phyloP scores from a whole-genome alignment of 2,113 vertebrate species.

The Pygoscelis antarcticus region DNA sequence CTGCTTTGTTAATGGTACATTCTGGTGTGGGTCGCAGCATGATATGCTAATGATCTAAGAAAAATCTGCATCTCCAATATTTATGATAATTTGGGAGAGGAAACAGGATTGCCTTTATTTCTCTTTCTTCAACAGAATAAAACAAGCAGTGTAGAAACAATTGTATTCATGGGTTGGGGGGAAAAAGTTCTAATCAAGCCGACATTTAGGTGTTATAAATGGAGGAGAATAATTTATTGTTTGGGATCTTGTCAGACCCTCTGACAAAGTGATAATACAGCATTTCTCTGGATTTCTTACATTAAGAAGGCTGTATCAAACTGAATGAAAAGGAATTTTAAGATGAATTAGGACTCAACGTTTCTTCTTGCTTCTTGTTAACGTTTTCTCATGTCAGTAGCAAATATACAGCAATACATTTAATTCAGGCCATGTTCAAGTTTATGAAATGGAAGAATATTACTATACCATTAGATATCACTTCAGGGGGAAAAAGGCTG shows the following conservation, averaged over 20 bases:
- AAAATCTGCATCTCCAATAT: conserved; percentile 87
- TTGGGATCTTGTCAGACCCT: conserved; percentile 61
- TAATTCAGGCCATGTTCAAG: conserved; percentile 18
- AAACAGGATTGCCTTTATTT: conserved; percentile 79
- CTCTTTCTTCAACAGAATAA: conserved; percentile 69
- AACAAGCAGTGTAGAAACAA: conserved; percentile 69
- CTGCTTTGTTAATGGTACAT: conserved; percentile 87
- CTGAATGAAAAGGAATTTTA: conserved; percentile 17
- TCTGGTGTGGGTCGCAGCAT: conserved; percentile 85
- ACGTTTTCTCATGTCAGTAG: neutral
- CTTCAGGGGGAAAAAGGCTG: conserved; percentile 49
- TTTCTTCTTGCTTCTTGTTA: neutral
- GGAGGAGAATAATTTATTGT: conserved; percentile 65
- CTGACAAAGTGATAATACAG: conserved; percentile 66
- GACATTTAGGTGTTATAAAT: conserved; percentile 70
- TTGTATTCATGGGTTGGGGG: conserved; percentile 47
- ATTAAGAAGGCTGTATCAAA: conserved; percentile 3
- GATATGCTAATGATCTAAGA: conserved; percentile 89
- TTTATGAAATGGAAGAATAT: conserved; percentile 36
- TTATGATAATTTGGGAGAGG: conserved; percentile 84
- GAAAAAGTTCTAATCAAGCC: conserved; percentile 71
- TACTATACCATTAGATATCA: conserved; percentile 25
- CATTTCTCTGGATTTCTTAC: conserved; percentile 32
- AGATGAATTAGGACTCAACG: conserved; percentile 24
- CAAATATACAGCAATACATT: conserved; percentile 1